Percentiles rank a stretch among this genome's conserved stretches.
Conservation (phyloP, 1,140 invertebrate genomes). For the Pararge aegeria region DNA sequence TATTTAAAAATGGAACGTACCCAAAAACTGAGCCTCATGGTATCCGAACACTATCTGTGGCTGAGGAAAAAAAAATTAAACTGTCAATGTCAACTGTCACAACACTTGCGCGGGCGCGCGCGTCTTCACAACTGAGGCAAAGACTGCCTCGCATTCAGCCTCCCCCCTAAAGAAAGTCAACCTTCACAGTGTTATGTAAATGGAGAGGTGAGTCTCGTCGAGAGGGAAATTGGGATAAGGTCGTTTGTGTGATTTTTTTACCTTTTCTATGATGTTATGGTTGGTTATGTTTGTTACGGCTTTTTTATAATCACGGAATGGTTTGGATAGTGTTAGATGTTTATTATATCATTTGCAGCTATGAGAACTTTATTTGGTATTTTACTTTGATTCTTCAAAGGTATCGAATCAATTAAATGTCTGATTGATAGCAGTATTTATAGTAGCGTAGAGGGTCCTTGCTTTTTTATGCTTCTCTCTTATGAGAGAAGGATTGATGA, state of each 20-base stretch:
- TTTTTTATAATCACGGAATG: not conserved
- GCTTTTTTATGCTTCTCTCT: too few relatives aligned
- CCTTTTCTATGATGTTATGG: constrained; percentile 13
- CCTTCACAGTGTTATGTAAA: constrained; percentile 77
- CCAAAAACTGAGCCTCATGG: constrained; percentile 72
- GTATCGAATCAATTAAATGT: too few relatives aligned
- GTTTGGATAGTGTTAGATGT: not conserved
- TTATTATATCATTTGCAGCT: not conserved
- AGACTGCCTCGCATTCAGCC: constrained; percentile 42
- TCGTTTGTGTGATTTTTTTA: constrained; percentile 29
- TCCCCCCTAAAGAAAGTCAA: constrained; percentile 70
- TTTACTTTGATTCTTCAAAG: too few relatives aligned
- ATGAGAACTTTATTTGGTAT: not conserved
- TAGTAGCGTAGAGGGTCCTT: too few relatives aligned
- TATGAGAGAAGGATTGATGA: too few relatives aligned
- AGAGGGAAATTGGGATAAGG: constrained; percentile 49
- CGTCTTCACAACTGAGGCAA: constrained; percentile 57
- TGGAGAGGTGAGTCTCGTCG: constrained; percentile 45
- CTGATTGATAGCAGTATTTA: too few relatives aligned
- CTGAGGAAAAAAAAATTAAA: constrained; percentile 41
- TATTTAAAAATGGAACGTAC: constrained; percentile 48
- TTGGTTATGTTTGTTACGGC: constrained; percentile 1
- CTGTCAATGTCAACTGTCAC: constrained; percentile 40
- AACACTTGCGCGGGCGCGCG: constrained; percentile 66
- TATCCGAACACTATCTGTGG: constrained; percentile 62